phyloP scores from a whole-genome alignment of 2,888 invertebrate genomes.

The Phyllotreta cruciferae region DNA sequence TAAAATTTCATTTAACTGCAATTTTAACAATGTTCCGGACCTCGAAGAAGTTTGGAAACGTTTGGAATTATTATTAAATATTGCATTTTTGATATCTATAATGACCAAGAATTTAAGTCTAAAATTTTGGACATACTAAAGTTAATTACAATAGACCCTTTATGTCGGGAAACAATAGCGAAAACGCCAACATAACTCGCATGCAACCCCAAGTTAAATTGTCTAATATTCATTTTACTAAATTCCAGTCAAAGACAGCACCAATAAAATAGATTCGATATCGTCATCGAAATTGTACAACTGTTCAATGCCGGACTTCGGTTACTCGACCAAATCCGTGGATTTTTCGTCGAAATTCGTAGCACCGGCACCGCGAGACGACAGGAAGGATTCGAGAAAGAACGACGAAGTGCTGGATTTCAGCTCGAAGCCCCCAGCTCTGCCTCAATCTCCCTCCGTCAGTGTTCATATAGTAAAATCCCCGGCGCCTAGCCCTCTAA shows the following conservation, averaged over 20 bases:
- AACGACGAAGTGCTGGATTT: constrained; percentile 67
- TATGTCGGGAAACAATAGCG: too few species aligned
- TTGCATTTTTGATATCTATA: too few species aligned
- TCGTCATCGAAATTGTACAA: constrained; percentile 50
- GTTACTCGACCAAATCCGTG: constrained; percentile 57
- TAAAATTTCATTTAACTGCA: too few species aligned
- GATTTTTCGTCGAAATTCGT: constrained; percentile 61
- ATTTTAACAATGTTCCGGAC: too few species aligned
- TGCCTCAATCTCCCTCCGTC: constrained; percentile 71
- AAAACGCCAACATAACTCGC: too few species aligned
- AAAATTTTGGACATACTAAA: not conserved
- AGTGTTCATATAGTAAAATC: constrained; percentile 81
- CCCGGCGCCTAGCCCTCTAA: constrained; percentile 74
- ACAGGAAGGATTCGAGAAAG: constrained; percentile 44
- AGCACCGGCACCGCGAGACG: constrained; percentile 55
- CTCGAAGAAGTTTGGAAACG: too few species aligned
- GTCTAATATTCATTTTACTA: constrained; percentile 9
- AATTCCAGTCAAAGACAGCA: constrained; percentile 46
- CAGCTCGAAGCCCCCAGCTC: constrained; percentile 46
- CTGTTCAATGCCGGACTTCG: constrained; percentile 47
- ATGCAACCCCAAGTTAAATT: too few species aligned
- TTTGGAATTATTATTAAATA: too few species aligned
- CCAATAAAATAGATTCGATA: constrained; percentile 49
- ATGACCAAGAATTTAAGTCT: constrained; percentile 7
- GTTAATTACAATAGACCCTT: too few species aligned